A percentile compares a stretch with the other conserved stretches of the same genome.
phyloP scores from a whole-genome alignment of 2,888 invertebrate species.

The Beris morrisii region DNA sequence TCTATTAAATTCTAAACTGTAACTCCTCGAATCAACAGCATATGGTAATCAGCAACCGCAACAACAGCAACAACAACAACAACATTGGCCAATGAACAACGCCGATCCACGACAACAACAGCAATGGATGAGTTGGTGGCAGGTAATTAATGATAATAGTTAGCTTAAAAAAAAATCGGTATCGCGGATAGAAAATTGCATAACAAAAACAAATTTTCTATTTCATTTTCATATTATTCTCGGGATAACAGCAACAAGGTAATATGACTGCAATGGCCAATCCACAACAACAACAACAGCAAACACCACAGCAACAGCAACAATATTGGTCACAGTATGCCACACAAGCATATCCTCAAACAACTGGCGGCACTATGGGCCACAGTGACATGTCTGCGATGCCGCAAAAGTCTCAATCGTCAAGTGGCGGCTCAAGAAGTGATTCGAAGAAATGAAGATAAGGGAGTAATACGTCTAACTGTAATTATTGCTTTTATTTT shows the following conservation, averaged over 20 bases:
- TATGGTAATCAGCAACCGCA: constrained; percentile 44
- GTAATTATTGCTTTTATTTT: no score
- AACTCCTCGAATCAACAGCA: background rate
- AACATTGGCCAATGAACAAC: constrained; percentile 48
- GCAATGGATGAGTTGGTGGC: constrained; percentile 56
- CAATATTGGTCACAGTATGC: constrained; percentile 39
- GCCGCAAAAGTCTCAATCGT: constrained; percentile 24
- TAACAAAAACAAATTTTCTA: background rate
- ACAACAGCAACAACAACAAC: constrained; percentile 45
- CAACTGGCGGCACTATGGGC: constrained; percentile 12
- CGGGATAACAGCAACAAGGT: constrained; percentile 22
- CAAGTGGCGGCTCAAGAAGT: constrained; percentile 15
- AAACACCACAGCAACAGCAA: constrained; percentile 31
- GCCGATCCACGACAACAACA: constrained; percentile 53
- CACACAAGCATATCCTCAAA: constrained; percentile 32
- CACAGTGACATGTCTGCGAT: background rate
- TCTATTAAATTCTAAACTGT: background rate
- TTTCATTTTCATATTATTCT: background rate
- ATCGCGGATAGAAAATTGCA: background rate
- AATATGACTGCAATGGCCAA: constrained; percentile 7
- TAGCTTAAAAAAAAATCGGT: background rate
- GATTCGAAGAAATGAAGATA: constrained; percentile 26
- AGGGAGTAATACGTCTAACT: background rate
- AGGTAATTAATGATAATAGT: constrained; percentile 44
- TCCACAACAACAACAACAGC: constrained; percentile 28